Base-by-base conservation (phyloP, 2,888 invertebrate genomes). In the Drosophila neotestacea region DNA sequence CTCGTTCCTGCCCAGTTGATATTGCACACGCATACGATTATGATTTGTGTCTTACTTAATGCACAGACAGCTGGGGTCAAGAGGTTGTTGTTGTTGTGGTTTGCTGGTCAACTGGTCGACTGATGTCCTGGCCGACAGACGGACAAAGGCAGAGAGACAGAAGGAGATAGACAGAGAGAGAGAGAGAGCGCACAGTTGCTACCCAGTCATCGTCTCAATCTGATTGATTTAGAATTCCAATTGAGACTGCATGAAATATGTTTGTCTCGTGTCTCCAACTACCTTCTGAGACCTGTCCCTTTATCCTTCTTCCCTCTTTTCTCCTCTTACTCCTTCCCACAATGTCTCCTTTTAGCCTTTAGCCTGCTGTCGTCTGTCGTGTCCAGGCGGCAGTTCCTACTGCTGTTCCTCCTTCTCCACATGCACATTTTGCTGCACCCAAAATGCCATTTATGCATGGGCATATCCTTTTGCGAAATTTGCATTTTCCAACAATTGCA, bases 151-250 rank as follows among this genome's bases (percentile, higher is more conserved):
- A 11, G 30, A 27, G 22, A 39, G 28, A n/a, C 10, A 6, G 6
- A 1, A 10, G 9, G 10, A 11, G 22, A 6, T 16, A 7, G 22
- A 10, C 16, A 6, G 34, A 32, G 4, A 13, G 13, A 0, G 13
- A 1, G 39, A 28, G 47, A 22, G 32, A 6, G 48, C 9, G 22
- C 7, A 30, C 67, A 63, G 59, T 59, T 70, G 67, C 72, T 58
- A 32, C 62, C 58, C 56, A 79, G 72, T 73, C 80, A 64, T 83
- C 83, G 79, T 87, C 85, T 91, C 91, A 90, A 91, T 90, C 91
- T 90, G 91, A 91, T 91, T 91, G 91, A 91, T 91, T 91, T 91
- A 91, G 91, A 91, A 91, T 91, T 91, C 90, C 91, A 91, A 91
- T 91, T 91, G 91, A 90, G 91, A 90, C 88, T 91, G 87, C 81